phyloP scores from a whole-genome alignment of 1,140 invertebrate species.

The Delia radicum region DNA sequence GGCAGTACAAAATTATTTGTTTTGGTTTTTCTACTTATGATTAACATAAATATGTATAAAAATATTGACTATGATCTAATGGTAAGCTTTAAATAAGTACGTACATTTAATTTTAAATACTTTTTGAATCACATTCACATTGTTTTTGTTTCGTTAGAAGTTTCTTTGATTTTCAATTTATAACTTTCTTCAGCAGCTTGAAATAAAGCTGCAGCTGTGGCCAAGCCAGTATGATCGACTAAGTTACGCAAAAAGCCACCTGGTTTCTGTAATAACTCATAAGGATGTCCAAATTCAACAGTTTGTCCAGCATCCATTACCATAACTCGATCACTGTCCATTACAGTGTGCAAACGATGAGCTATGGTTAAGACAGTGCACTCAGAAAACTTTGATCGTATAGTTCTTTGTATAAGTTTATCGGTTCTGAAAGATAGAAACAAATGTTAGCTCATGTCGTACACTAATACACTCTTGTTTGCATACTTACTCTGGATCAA shows the following conservation, averaged over 20 bases:
- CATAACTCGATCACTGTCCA: slow-evolving; percentile 75
- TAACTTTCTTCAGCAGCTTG: slow-evolving; percentile 51
- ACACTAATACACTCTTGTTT: neutral
- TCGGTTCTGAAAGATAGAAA: slow-evolving; percentile 61
- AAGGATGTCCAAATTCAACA: slow-evolving; percentile 70
- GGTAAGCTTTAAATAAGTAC: neutral
- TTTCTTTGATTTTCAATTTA: slow-evolving; percentile 31
- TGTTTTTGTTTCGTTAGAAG: slow-evolving; percentile 25
- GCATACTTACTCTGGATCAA: slow-evolving; percentile 65
- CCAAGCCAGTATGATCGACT: slow-evolving; percentile 60
- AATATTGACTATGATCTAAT: neutral
- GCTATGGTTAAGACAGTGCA: slow-evolving; percentile 83
- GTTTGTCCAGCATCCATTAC: slow-evolving; percentile 70
- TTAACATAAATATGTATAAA: neutral
- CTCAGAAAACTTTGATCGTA: slow-evolving; percentile 67
- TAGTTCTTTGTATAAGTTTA: slow-evolving; percentile 69
- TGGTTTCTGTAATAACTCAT: slow-evolving; percentile 62
- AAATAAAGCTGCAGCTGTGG: slow-evolving; percentile 51
- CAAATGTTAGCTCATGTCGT: neutral
- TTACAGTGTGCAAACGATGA: slow-evolving; percentile 78
- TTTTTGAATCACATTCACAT: neutral
- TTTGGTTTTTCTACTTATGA: neutral
- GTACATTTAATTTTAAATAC: neutral
- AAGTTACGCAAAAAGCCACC: slow-evolving; percentile 59
- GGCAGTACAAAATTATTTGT: slow-evolving; percentile 14